Percentiles rank a stretch among this genome's conserved stretches.
Conservation (phyloP, 2,888 invertebrate species). For the Drosophila kuntzei region DNA sequence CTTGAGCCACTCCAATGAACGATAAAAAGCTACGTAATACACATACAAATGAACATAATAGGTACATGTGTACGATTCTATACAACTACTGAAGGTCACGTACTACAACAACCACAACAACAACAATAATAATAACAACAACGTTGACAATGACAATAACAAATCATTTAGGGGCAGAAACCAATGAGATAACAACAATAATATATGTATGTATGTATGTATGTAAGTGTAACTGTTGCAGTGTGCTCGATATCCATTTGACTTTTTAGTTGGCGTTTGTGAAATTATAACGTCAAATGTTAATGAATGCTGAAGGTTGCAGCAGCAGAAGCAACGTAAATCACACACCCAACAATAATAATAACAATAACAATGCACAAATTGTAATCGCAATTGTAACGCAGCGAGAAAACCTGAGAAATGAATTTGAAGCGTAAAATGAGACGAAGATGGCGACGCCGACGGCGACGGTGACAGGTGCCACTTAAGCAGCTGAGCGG, state of each 20-base stretch:
- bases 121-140: conserved; percentile 52
- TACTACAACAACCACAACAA: conserved; percentile 45
- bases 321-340: conserved; percentile 38
- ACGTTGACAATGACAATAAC: conserved; percentile 41
- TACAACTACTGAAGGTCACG: conserved; percentile 77
- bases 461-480: conserved; percentile 36
- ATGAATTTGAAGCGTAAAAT: conserved; percentile 55
- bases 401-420: conserved; percentile 56
- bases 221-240: conserved; percentile 14
- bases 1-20: conserved; percentile 54
- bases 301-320: conserved; percentile 80
- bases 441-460: conserved; percentile 5
- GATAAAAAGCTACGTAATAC: conserved; percentile 61
- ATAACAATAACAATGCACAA: conserved; percentile 55
- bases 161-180: conserved; percentile 49
- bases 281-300: conserved; percentile 82
- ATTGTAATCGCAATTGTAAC: conserved; percentile 59
- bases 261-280: conserved; percentile 73
- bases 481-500: conserved; percentile 11
- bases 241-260: conserved; percentile 53
- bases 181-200: conserved; percentile 11
- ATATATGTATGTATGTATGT: neutral
- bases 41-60: conserved; percentile 55
- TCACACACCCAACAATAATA: conserved; percentile 41
- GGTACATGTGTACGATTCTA: conserved; percentile 48